Conservation (phyloP, 2,113 vertebrate species). For the Coregonus clupeaformis region DNA sequence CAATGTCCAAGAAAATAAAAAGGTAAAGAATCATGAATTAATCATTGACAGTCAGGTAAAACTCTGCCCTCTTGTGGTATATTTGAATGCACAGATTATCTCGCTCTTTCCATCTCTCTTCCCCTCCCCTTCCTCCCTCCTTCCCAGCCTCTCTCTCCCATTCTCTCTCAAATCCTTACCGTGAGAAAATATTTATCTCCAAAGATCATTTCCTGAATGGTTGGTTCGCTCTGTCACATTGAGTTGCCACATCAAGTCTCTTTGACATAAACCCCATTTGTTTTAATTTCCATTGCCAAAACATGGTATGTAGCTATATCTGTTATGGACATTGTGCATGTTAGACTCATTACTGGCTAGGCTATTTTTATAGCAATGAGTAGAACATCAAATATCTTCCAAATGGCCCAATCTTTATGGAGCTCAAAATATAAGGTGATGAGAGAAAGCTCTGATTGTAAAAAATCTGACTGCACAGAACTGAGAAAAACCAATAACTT, state of each 20-base stretch:
- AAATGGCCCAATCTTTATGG: slow-evolving; percentile 24
- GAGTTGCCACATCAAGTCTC: too few species aligned
- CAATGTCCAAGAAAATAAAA: not conserved
- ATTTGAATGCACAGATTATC: slow-evolving; percentile 8
- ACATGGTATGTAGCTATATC: not conserved
- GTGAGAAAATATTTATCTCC: not conserved
- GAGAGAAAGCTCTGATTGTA: slow-evolving; percentile 76
- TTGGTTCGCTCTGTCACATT: too few species aligned
- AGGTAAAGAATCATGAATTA: not conserved
- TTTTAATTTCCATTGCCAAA: not conserved
- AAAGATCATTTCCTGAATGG: too few species aligned
- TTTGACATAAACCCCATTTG: not conserved
- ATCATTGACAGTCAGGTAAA: slow-evolving; percentile 26
- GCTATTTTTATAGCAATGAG: not conserved
- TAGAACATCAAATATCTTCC: slow-evolving; percentile 23
- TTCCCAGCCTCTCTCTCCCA: not conserved
- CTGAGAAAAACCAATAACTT: slow-evolving; percentile 87
- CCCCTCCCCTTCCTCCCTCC: not conserved
- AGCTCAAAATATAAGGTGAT: slow-evolving; percentile 31
- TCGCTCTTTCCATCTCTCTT: slow-evolving; percentile 1
- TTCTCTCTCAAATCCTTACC: slow-evolving; percentile 9
- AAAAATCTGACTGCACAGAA: slow-evolving; percentile 83
- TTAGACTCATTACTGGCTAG: too few species aligned
- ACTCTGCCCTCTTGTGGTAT: slow-evolving; percentile 53
- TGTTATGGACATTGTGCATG: slow-evolving; percentile 12